Evolutionary conservation across 1,140 invertebrate genomes (phyloP), one percentile per base, ranked within the genome.

Genomic region (Amyelois transitella): DNA sequence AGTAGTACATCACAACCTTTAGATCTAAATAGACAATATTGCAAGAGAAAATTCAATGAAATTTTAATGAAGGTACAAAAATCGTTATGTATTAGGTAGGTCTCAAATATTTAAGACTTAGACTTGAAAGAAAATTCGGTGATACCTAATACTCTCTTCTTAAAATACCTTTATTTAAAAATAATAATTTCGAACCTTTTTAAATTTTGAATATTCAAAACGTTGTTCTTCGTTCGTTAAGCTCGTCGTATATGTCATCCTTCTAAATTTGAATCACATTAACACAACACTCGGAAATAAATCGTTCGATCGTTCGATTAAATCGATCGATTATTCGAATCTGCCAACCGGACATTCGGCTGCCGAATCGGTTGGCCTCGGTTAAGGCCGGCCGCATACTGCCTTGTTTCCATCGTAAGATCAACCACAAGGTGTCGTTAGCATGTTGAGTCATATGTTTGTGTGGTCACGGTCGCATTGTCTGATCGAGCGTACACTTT

Each of bases 401-500:
- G 32, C 32, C 32, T 12, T 38, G 32, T 38, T 38, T 24, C 22
- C 22, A 38, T 38, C 32, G 17, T 14, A 38, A 38, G 32, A 38
- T 38, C 32, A 14, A 14, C 32, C 32, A 14, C 32, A 38, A 38
- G 32, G 32, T 38, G 32, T 38, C 32, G 32, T 38, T 38, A 38
- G 12, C 32, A 38, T 14, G 32, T 38, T 38, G 32, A 38, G 28
- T 58, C 60, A 58, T 47, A 38, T 19, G 24, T 52, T 28, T 51
- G 55, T 43, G 18, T 55, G 56, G 61, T 64, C 61, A 64, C 8
- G 61, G 61, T 56, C 56, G 54, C 17, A 14, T 19, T 50, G 45
- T 52, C 57, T 44, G 51, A 32, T 25, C 49, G n/a, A 1, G 32
- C 32, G 32, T 38, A 38, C 32, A 38, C 32, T 38, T n/a, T 38